These are phyloP conservation scores for Arothron firmamentum DNA, from an alignment of 2,113 vertebrate species.

Conservation along the genomic window DNA sequence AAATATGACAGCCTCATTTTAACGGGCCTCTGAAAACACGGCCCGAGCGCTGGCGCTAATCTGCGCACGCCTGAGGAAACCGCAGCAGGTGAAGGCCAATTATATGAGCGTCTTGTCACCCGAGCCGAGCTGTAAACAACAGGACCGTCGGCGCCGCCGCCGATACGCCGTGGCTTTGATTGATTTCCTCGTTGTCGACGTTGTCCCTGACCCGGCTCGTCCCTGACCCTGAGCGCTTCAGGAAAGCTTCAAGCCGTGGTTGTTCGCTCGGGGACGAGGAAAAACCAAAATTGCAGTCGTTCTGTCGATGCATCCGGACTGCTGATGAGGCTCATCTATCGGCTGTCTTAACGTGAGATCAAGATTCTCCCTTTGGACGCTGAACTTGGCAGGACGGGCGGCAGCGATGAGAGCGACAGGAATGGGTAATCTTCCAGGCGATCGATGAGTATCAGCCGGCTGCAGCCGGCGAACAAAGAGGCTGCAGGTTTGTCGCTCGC, in stretches of 20 bases:
- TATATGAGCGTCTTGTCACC: slow-evolving; percentile 49
- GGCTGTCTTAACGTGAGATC: slow-evolving; percentile 17
- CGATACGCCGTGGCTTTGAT: slow-evolving; percentile 38
- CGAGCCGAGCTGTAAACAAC: slow-evolving; percentile 53
- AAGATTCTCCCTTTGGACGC: slow-evolving; percentile 26
- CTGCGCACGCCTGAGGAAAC: slow-evolving; percentile 50
- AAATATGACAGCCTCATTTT: slow-evolving; percentile 64
- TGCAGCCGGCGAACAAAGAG: slow-evolving; percentile 37
- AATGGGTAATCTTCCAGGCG: slow-evolving; percentile 32
- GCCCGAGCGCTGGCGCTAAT: slow-evolving; percentile 39
- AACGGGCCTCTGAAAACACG: slow-evolving; percentile 46
- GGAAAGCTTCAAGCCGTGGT: slow-evolving; percentile 13
- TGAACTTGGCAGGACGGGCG: slow-evolving; percentile 14
- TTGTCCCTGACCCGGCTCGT: neutral
- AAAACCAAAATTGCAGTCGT: neutral
- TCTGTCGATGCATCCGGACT: neutral
- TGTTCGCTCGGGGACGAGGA: neutral
- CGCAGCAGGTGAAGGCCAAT: slow-evolving; percentile 63
- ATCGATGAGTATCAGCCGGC: slow-evolving; percentile 43
- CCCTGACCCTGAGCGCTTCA: neutral
- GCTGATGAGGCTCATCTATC: too few species aligned
- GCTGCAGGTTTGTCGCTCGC: slow-evolving; percentile 38
- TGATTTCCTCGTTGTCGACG: slow-evolving; percentile 26
- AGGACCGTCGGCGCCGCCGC: slow-evolving; percentile 16
- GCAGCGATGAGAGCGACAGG: slow-evolving; percentile 32